Percentiles rank a stretch among this genome's conserved stretches.
These are phyloP conservation scores for Strix occidentalis DNA, from an alignment of 2,797 vertebrate species.

Conservation along the genomic window DNA sequence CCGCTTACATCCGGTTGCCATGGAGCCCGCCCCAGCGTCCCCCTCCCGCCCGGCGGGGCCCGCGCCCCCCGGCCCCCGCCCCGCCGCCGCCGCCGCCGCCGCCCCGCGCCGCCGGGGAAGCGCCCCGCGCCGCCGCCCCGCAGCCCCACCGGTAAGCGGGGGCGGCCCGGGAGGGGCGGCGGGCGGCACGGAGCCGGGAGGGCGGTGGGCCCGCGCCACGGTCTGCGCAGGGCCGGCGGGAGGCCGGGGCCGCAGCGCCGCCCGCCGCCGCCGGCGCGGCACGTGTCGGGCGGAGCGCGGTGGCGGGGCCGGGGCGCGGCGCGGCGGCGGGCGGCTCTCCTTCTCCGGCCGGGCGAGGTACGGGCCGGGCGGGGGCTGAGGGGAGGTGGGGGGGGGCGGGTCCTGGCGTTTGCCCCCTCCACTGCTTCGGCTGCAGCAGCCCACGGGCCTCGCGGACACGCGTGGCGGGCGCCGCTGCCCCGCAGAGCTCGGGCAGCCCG, in stretches of 20 bases:
- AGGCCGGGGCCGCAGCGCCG: background rate
- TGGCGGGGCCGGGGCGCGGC: background rate
- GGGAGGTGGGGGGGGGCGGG: background rate
- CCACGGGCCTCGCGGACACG: background rate
- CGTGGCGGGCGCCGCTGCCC: background rate
- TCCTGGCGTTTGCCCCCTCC: background rate
- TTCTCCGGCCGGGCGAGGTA: constrained; percentile 50
- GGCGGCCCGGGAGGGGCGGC: background rate
- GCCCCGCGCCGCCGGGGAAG: background rate
- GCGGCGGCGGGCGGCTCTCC: constrained; percentile 30
- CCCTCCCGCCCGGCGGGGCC: background rate
- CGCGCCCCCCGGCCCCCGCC: background rate
- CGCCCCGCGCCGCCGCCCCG: background rate
- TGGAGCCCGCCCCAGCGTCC: constrained; percentile 52
- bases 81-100: background rate
- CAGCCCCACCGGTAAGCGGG: background rate
- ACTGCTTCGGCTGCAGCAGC: background rate
- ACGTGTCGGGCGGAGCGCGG: constrained; percentile 21
- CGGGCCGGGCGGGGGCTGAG: background rate
- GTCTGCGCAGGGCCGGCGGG: background rate
- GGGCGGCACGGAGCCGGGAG: background rate
- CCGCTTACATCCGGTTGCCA: constrained; percentile 53
- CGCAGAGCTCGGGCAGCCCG: background rate
- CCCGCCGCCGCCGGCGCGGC: background rate
- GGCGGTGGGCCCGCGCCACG: background rate